Base-by-base conservation (phyloP, 2,113 vertebrate species). In the Ivindomyrus marchei region DNA sequence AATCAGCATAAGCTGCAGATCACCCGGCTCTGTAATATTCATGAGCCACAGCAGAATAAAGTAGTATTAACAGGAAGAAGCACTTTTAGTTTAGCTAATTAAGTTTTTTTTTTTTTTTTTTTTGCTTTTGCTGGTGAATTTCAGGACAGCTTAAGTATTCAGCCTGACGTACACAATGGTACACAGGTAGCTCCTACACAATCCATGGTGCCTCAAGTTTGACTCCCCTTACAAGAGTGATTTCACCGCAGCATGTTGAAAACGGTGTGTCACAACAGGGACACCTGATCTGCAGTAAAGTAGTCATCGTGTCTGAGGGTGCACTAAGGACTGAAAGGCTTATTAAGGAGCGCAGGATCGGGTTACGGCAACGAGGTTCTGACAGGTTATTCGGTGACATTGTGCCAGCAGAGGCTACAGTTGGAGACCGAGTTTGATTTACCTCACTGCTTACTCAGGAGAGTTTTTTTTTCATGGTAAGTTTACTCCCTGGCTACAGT, bases 231-330 rank as follows among this genome's bases (percentile, higher is more conserved):
- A 92, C 91, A 90, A 89, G 94, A 94, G 93, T 92, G 93, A 93
- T 94, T 93, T 92, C 93, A 49, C 36, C 3, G 27, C 52, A 66
- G 53, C 8, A 49, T 92, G 91, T 92, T 93, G 93, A 93, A 88
- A 92, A 90, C 87, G 70, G 93, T 90, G 92, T 95, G 95, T 95
- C 95, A 95, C 94, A 95, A 95, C 94, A 94, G 92, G 92, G 94
- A 93, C 93, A 94, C 92, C 90, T 91, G 94, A 95, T 94, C 93
- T 91, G 90, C 93, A 91, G 94, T 93, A 77, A 56, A 53, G 74
- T 66, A 80, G 66, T 88, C 53, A 89, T 89, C 80, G 66, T 53
- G 49, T 88, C 47, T 56, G 46, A 87, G 49, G 24, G 46, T 4
- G 27, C 9, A 31, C 62, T 45, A 85, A 45, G 47, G 53, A 49